Conservation (phyloP, 2,888 invertebrate genomes). For the Aquatica leii region DNA sequence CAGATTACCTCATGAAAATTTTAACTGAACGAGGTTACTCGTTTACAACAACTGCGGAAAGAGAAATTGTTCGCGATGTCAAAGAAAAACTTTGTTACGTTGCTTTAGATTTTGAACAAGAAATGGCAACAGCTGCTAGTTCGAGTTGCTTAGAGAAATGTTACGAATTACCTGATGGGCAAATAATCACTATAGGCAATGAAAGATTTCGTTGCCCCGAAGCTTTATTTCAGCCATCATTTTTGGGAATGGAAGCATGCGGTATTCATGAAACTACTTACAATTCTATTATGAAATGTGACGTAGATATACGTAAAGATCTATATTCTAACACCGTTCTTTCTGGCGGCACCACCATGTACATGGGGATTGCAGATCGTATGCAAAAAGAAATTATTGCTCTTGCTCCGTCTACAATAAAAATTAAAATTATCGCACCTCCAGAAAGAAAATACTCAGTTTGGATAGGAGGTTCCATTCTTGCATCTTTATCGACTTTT, state of each 20-base stretch:
- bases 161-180: constrained; percentile 59
- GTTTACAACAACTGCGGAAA: constrained; percentile 58
- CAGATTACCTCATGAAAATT: constrained; percentile 59
- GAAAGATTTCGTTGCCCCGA: constrained; percentile 89
- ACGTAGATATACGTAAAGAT: constrained; percentile 75
- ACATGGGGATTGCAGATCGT: constrained; percentile 77
- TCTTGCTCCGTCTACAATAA: constrained; percentile 90
- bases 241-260: constrained; percentile 76
- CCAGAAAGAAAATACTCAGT: constrained; percentile 92
- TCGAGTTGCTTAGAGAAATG: constrained; percentile 74
- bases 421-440: constrained; percentile 94
- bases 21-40: constrained; percentile 59
- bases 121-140: constrained; percentile 66
- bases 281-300: constrained; percentile 78
- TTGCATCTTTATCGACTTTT: constrained; percentile 89
- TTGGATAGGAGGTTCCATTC: constrained; percentile 89
- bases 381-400: constrained; percentile 92
- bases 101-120: constrained; percentile 68
- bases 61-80: constrained; percentile 59
- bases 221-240: constrained; percentile 86
- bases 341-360: constrained; percentile 65
- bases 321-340: constrained; percentile 74
- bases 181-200: constrained; percentile 73
- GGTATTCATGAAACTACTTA: constrained; percentile 71
- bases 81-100: constrained; percentile 80